Evolutionary conservation across 2,113 vertebrate genomes (phyloP), one percentile per base, ranked within the genome.

Genomic region (Pterophyllum scalare): DNA sequence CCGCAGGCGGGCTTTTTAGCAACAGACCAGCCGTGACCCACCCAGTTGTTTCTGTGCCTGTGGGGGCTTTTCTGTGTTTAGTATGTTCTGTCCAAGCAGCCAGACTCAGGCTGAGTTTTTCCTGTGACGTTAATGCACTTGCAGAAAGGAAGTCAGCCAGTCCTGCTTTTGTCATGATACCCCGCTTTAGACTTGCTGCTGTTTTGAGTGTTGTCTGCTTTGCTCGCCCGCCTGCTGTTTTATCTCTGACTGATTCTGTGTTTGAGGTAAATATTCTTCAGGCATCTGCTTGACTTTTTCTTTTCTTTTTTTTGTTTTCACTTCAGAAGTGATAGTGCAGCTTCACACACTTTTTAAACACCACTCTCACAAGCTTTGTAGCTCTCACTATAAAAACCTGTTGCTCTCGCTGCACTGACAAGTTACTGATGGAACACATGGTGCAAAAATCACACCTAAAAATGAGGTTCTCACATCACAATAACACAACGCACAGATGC

Each of bases 121-220:
- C 83, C 93, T 90, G 85, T 94, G 92, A 93, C 86, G 90, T 92
- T 78, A 75, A 77, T 82, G 79, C 22, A 14, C 77, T 84, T 15
- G 33, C 82, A 75, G 89, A 88, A 31, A 91, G 92, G 92, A 94
- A 92, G 89, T 86, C 61, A 24, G 80, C 67, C 77, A 77, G 72
- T 49, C 52, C 77, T 85, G 80, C 83, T 88, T 62, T 83, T 83
- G 87, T 76, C 26, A 3, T 57, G 80, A 77, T 13, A 28, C 59
- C 56, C 62, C 1, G 15, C 62, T 81, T 70, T 59, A 61, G 78
- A 79, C 72, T 85, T 70, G 72, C 80, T 20, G 81, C 79, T 79
- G 85, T 77, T 52, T 78, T 80, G 65, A 52, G 24, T 31, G 3
- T 52, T 56, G 64, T 15, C 59, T 77, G 19, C 26, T 56, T 56